A percentile compares a stretch with the other conserved stretches of the same genome.
Conservation (phyloP, 2,797 vertebrate genomes). For the Eulemur rubriventer region DNA sequence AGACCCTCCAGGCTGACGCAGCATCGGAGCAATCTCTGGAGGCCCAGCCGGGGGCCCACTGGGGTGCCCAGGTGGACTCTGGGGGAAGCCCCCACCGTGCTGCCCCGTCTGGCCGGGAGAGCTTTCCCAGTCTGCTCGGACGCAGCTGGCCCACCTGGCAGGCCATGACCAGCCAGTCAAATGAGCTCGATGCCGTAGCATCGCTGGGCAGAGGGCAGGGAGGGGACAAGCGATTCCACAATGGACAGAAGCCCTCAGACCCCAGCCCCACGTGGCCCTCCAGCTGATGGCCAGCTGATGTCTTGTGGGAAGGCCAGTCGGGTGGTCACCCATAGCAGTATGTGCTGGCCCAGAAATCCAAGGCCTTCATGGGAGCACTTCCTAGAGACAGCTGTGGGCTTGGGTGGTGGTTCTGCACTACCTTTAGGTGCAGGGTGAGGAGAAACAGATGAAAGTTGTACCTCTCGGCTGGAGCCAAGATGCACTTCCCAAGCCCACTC, state of each 20-base stretch:
- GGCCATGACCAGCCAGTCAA: neutral
- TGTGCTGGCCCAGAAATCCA: neutral
- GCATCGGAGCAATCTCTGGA: neutral
- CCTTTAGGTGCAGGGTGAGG: neutral
- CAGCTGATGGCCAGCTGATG: neutral
- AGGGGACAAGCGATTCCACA: too few relatives aligned
- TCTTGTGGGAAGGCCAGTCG: neutral
- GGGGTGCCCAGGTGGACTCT: neutral
- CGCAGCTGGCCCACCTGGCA: neutral
- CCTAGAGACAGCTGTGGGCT: neutral
- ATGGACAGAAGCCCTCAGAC: neutral
- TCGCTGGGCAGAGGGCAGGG: rapidly evolving
- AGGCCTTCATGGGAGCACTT: neutral
- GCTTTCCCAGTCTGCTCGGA: neutral
- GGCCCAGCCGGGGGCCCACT: neutral
- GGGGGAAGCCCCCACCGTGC: neutral
- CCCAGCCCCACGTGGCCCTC: neutral
- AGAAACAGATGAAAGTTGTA: neutral
- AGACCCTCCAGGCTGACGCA: neutral
- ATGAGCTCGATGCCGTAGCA: rapidly evolving
- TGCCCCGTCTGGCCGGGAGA: neutral
- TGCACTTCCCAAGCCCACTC: neutral
- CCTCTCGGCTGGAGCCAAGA: neutral
- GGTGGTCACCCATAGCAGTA: too few relatives aligned
- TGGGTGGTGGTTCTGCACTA: rapidly evolving